phyloP scores from a whole-genome alignment of 2,113 vertebrate species.

The Anguilla rostrata region DNA sequence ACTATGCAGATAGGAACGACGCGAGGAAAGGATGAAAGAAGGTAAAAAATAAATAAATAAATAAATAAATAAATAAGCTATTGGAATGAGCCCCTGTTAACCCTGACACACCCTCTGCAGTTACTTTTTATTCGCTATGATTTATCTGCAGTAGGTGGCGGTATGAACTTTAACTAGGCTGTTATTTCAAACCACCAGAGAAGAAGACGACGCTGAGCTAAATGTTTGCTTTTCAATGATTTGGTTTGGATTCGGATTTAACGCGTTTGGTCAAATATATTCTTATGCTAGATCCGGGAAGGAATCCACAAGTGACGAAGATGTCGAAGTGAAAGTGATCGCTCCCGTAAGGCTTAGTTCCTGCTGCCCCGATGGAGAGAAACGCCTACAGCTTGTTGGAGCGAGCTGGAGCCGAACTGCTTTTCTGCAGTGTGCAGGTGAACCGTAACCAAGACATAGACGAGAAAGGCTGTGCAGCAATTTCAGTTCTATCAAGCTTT shows the following conservation, averaged over 20 bases:
- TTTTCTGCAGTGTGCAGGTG: constrained; percentile 38
- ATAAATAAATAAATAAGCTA: too few species aligned
- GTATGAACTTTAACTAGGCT: background rate
- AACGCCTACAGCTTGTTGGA: constrained; percentile 38
- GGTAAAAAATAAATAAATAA: too few species aligned
- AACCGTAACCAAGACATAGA: background rate
- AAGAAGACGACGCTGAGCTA: background rate
- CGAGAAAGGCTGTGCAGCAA: too few species aligned
- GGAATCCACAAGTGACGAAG: background rate
- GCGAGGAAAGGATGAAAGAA: too few species aligned
- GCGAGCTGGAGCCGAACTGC: constrained; percentile 68
- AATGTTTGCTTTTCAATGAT: constrained; percentile 47
- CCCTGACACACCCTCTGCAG: too few species aligned
- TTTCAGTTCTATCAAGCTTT: too few species aligned
- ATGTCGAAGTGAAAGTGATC: background rate
- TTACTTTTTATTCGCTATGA: background rate
- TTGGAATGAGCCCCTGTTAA: too few species aligned
- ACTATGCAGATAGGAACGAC: too few species aligned
- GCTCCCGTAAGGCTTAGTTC: background rate
- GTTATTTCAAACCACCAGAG: background rate
- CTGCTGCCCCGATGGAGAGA: background rate
- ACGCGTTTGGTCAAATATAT: constrained; percentile 73
- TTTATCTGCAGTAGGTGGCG: background rate
- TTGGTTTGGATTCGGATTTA: constrained; percentile 84
- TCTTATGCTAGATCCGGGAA: background rate